Base-by-base conservation (phyloP, 2,797 vertebrate genomes). In the Carduelis carduelis region DNA sequence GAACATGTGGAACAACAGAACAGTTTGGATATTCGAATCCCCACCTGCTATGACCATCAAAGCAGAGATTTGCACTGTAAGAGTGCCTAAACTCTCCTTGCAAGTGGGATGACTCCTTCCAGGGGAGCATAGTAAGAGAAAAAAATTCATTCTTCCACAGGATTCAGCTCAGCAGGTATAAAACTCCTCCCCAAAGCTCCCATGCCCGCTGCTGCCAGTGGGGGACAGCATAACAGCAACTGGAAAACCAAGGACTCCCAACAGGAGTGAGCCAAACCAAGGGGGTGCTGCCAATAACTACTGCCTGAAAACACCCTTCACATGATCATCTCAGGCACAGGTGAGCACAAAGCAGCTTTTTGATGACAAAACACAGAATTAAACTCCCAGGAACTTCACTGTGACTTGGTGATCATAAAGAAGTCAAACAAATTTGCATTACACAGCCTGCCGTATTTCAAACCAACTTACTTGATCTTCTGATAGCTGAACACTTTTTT, bases 21-120 rank as follows among this genome's bases (percentile, higher is more conserved):
- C 21, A 70, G 10, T 35, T 2, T 26, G 21, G 35, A 26, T 35
- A 63, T 32, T 26, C 0, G 0, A 78, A 75, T 30, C 0, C 0
- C 11, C 57, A 77, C 44, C 22, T 90, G 41, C 43, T 64, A 22
- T 0, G 2, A 43, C 11, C 28, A 50, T 52, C 64, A n/a, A 3
- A 61, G 27, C 53, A 63, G 24, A 74, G 35, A 55, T 41, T 27
- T 71, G 34, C 0, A 0, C 28, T 50, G 7, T 15, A 44, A 44
- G 22, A 86, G 72, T 14, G 63, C 23, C 44, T 30, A 23, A 78
- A 75, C 3, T 60, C 28, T n/a, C 60, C 21, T 15, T 1, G 0
- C 18, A 84, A 35, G 27, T 11, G 23, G 8, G 14, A 53, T 2
- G 3, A 57, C 6, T 6, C 16, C 10, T 76, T 78, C 34, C 66